phyloP scores from a whole-genome alignment of 2,888 invertebrate genomes.

The Aradus depressus region DNA sequence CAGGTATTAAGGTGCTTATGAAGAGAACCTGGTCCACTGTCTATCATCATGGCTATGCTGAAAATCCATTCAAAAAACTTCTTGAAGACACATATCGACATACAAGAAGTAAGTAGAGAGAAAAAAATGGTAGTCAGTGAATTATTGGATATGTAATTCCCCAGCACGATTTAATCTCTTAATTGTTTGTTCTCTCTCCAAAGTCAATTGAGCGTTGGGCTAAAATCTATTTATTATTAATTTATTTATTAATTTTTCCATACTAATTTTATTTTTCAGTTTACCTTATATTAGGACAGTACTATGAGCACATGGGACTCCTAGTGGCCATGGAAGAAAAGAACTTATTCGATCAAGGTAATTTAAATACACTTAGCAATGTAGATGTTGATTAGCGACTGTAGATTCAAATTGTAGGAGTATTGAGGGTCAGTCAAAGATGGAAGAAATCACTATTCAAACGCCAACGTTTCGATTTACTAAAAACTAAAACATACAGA shows the following conservation, averaged over 20 bases:
- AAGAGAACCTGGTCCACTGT: conserved; percentile 54
- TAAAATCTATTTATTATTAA: not conserved
- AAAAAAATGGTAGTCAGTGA: not conserved
- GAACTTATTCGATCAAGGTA: conserved; percentile 68
- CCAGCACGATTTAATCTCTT: too few relatives aligned
- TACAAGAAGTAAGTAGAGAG: conserved; percentile 66
- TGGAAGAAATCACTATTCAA: too few relatives aligned
- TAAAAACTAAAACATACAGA: too few relatives aligned
- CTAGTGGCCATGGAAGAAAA: conserved; percentile 74
- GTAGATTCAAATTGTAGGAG: too few relatives aligned
- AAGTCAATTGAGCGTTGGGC: too few relatives aligned
- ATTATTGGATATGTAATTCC: not conserved
- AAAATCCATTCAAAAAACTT: conserved; percentile 74
- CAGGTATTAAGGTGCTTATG: conserved; percentile 59
- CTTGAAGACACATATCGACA: conserved; percentile 71
- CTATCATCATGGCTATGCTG: conserved; percentile 70
- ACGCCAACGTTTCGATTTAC: too few relatives aligned
- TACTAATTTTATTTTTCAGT: conserved; percentile 46
- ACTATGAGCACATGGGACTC: conserved; percentile 84
- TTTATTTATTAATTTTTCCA: not conserved
- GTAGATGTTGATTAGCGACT: too few relatives aligned
- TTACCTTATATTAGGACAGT: conserved; percentile 79
- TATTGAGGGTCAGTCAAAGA: too few relatives aligned
- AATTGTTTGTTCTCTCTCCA: not conserved
- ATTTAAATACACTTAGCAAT: conserved; percentile 31